Evolutionary conservation across 2,113 vertebrate genomes (phyloP), one percentile per base, ranked within the genome.

Genomic region (Gadus chalcogrammus): DNA sequence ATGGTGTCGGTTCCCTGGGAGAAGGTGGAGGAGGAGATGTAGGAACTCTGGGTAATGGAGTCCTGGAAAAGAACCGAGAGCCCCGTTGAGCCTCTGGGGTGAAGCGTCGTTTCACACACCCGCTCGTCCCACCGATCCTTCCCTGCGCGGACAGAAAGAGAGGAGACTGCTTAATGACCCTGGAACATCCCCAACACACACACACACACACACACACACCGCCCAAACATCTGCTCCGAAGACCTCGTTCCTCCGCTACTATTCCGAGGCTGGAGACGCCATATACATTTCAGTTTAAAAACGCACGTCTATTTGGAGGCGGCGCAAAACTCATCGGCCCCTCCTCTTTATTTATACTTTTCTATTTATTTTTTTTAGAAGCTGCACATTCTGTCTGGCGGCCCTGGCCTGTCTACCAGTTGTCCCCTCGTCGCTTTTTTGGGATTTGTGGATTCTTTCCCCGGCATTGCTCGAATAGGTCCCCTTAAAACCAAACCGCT

Each of bases 11-110:
- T 60, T 83, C 84, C 15, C 42, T 48, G 42, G 78, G 89, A 0
- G 71, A 48, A 0, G 6, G 70, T 48, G 42, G 12, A 13, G 42
- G 42, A 11, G 42, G 42, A 48, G 38, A 42, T 79, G 0, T 98
- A 94, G 0, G 95, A 48, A 48, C 42, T 95, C 75, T 96, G 97
- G 0, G 95, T 97, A 86, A 94, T 92, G 68, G 91, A 92, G 5
- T 97, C 95, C 81, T 91, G 89, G 79, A 93, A 94, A 58, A 87
- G 82, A 0, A 84, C 85, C 81, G 91, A 92, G 70, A 89, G 60
- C 13, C 89, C 85, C 64, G 4, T 84, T 65, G 65, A 76, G 79
- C 61, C 81, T 18, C 27, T 80, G 8, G 53, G 67, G 11, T 74
- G 81, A 71, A 78, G 79, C 6, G 1, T 16, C 1, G 75, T 65